Evolutionary conservation across 2,113 vertebrate genomes (phyloP).

Genomic region (Oncorhynchus keta): DNA sequence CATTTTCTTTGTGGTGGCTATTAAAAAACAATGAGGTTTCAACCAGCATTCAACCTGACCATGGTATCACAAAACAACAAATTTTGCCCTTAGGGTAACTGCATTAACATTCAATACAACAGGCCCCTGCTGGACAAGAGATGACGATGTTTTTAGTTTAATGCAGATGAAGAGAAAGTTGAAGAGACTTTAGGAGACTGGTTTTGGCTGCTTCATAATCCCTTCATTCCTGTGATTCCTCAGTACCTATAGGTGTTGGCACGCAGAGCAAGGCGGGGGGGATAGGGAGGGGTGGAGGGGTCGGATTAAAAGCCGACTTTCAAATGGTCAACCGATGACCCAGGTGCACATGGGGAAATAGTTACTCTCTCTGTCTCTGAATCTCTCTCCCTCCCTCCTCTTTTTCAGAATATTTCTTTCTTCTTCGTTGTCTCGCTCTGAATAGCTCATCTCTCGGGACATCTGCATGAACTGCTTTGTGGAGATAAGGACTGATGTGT

Average conservation of each 20-base stretch:
- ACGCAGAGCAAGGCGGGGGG: background rate
- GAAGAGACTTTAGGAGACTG: conserved; percentile 15
- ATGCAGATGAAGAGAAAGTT: background rate
- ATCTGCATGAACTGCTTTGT: background rate
- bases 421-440: background rate
- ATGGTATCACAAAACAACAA: too few relatives aligned
- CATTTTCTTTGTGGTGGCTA: too few relatives aligned
- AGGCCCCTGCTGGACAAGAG: background rate
- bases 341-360: conserved; percentile 62
- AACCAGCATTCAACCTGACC: too few relatives aligned
- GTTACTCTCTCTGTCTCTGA: conserved; percentile 37
- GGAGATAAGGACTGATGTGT: background rate
- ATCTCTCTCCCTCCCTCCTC: conserved; percentile 12
- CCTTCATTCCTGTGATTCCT: conserved; percentile 45
- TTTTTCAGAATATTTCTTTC: background rate
- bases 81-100: background rate
- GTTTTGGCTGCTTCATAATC: conserved; percentile 22
- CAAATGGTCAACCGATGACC: conserved; percentile 46
- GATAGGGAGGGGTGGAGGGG: conserved; percentile 5
- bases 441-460: background rate
- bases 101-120: background rate
- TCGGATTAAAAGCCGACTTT: conserved; percentile 30
- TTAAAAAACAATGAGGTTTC: too few relatives aligned
- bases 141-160: background rate
- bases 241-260: conserved; percentile 52